Conservation (phyloP, 2,113 vertebrate genomes). For the Eulacestoma nigropectus region DNA sequence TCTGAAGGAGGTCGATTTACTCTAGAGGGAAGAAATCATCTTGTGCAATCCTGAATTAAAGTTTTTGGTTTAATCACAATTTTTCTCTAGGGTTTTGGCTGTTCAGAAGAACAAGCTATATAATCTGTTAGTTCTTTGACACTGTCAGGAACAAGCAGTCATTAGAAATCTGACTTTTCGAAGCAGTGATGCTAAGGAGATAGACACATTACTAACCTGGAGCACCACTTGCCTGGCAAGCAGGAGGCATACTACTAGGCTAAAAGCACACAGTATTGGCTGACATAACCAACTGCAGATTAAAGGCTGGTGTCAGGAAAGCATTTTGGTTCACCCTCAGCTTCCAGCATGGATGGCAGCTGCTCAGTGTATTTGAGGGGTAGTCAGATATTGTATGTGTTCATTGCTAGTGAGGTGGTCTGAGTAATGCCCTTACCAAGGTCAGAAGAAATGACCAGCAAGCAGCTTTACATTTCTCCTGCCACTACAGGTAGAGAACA, state of each 20-base stretch:
- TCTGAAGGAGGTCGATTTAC: background rate
- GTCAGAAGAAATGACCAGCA: background rate
- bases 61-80: background rate
- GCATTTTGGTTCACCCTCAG: background rate
- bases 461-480: background rate
- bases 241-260: background rate
- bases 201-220: background rate
- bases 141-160: background rate
- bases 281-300: background rate
- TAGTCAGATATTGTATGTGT: background rate
- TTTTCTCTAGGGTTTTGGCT: background rate
- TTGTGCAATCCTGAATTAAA: background rate
- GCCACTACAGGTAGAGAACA: background rate
- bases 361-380: background rate
- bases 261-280: background rate
- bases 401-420: background rate
- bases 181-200: background rate
- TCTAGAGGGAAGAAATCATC: background rate
- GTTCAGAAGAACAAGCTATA: background rate
- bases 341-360: background rate
- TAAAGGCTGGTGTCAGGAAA: background rate
- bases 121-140: background rate
- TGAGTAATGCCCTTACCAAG: fast-evolving
- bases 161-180: background rate
- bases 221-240: background rate